Evolutionary conservation across 1,140 invertebrate species (phyloP).

Genomic region (Megalonaias nervosa): DNA sequence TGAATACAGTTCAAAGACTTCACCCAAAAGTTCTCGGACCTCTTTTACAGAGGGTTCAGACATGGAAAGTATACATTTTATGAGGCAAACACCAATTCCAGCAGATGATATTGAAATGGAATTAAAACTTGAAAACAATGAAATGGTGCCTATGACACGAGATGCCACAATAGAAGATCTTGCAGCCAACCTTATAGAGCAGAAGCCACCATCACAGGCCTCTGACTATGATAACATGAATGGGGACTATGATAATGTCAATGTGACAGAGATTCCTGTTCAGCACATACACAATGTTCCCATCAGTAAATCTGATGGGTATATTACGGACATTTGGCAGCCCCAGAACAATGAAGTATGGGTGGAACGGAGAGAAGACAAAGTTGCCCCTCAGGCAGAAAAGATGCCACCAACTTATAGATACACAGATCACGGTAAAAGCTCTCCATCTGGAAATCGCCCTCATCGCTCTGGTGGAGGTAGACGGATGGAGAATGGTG

Average conservation of each 20-base stretch:
- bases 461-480: conserved; percentile 27
- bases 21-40: conserved; percentile 62
- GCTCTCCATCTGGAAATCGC: conserved; percentile 3
- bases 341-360: conserved; percentile 20
- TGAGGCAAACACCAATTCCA: conserved; percentile 37
- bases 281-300: conserved; percentile 37
- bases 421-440: background rate
- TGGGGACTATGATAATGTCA: conserved; percentile 35
- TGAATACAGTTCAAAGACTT: conserved; percentile 53
- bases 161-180: conserved; percentile 51
- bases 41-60: conserved; percentile 64
- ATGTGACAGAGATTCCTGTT: background rate
- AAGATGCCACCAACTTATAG: conserved; percentile 1
- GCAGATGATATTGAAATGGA: conserved; percentile 39
- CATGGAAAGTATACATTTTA: conserved; percentile 46
- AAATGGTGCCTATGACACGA: conserved; percentile 16
- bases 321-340: conserved; percentile 23
- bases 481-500: conserved; percentile 11
- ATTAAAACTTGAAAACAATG: conserved; percentile 15
- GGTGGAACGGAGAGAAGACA: conserved; percentile 30
- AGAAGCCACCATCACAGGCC: conserved; percentile 50
- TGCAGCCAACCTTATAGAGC: conserved; percentile 35
- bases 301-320: conserved; percentile 61
- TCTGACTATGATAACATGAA: conserved; percentile 66
- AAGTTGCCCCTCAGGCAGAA: conserved; percentile 8